phyloP scores from a whole-genome alignment of 1,140 invertebrate genomes.

The Brachystomella parvula region DNA sequence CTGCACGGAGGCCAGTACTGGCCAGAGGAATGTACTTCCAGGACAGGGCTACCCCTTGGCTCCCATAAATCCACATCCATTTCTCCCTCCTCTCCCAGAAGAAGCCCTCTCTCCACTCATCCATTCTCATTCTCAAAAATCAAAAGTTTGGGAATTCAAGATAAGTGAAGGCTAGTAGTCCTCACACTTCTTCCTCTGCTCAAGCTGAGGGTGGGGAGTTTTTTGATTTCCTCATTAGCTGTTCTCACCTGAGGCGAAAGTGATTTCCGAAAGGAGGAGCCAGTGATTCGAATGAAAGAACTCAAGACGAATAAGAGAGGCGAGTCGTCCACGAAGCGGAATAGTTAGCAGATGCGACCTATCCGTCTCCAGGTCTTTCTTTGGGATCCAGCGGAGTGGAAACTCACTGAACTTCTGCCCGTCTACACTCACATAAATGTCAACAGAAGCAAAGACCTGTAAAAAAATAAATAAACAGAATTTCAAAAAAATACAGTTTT shows the following conservation, averaged over 20 bases:
- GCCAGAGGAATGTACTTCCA: too few species aligned
- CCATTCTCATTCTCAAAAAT: too few species aligned
- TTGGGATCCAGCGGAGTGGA: conserved; percentile 31
- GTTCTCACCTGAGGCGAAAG: conserved; percentile 34
- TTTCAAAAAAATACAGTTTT: too few species aligned
- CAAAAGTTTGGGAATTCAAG: too few species aligned
- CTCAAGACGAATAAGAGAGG: conserved; percentile 31
- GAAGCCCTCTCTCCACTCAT: too few species aligned
- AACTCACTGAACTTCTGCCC: conserved; percentile 34
- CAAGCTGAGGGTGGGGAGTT: background rate
- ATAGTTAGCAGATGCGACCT: conserved; percentile 28
- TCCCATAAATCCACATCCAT: background rate
- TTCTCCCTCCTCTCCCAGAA: too few species aligned
- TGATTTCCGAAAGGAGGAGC: conserved; percentile 37
- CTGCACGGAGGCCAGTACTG: background rate
- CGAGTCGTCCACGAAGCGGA: conserved; percentile 31
- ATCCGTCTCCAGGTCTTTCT: conserved; percentile 34
- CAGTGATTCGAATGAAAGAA: conserved; percentile 37
- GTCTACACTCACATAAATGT: conserved; percentile 37
- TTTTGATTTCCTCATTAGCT: background rate
- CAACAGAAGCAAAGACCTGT: conserved; percentile 35
- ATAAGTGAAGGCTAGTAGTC: too few species aligned
- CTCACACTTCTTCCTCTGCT: background rate
- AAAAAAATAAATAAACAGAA: too few species aligned
- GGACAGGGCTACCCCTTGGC: background rate